Evolutionary conservation across 1,140 invertebrate species (phyloP).

Genomic region (Rhopalosiphum padi): DNA sequence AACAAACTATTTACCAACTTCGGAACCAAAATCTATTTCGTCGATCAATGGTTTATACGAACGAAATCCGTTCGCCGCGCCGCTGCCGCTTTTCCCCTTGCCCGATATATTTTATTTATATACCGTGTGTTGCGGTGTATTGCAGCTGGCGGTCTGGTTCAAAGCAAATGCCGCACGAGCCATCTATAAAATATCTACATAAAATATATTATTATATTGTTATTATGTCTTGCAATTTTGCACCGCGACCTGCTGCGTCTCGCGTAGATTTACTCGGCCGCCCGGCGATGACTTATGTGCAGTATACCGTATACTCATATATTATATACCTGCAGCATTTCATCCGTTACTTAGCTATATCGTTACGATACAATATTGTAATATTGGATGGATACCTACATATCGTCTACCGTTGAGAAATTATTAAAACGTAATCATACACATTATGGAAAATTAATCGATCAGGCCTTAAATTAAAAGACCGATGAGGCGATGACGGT

Average conservation of each 20-base stretch:
- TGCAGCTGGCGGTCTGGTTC: neutral
- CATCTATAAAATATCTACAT: neutral
- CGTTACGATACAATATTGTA: neutral
- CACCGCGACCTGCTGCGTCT: neutral
- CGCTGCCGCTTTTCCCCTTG: neutral
- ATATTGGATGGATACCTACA: neutral
- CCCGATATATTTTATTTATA: neutral
- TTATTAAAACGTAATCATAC: slow-evolving; percentile 12
- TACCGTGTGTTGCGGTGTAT: neutral
- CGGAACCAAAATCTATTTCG: neutral
- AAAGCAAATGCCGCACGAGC: neutral
- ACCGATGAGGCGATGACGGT: neutral
- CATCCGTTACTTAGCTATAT: too few relatives aligned
- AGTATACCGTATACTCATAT: neutral
- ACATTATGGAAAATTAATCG: slow-evolving; percentile 9
- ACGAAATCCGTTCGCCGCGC: neutral
- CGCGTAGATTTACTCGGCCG: neutral
- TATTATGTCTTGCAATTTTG: neutral
- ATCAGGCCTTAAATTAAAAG: neutral
- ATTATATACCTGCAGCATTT: neutral
- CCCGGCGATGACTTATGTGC: neutral
- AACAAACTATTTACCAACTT: neutral
- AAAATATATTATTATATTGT: slow-evolving; percentile 14
- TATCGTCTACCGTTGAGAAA: neutral
- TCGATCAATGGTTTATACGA: neutral